Percentiles rank a stretch among this genome's conserved stretches.
Evolutionary conservation across 2,888 invertebrate species (phyloP).

Genomic region (Melieria picta): DNA sequence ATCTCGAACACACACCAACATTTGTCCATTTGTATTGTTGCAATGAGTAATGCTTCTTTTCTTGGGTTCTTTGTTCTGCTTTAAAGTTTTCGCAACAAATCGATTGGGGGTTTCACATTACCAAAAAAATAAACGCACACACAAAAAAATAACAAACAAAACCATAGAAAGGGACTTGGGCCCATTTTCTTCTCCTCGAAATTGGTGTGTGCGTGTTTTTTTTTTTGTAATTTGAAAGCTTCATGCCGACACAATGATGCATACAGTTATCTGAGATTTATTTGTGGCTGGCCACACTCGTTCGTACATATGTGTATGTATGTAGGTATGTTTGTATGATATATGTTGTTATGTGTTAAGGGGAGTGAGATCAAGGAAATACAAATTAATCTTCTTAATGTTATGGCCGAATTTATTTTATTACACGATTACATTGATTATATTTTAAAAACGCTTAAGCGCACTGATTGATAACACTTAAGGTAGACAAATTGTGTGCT

Average conservation of each 20-base stretch:
- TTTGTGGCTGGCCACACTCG: not conserved
- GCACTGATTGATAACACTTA: too few relatives aligned
- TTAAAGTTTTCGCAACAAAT: constrained; percentile 39
- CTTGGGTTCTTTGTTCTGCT: constrained; percentile 33
- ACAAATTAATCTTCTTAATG: constrained; percentile 62
- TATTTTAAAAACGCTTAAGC: constrained; percentile 40
- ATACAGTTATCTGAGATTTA: constrained; percentile 56
- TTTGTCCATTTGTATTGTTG: constrained; percentile 45
- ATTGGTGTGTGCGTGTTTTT: not conserved
- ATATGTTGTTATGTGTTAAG: not conserved
- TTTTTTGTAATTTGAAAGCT: not conserved
- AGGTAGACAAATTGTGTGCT: too few relatives aligned
- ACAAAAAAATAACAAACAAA: constrained; percentile 11
- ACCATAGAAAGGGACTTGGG: not conserved
- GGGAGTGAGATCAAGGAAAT: constrained; percentile 25
- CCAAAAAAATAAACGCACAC: constrained; percentile 41
- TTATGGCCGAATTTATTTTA: constrained; percentile 43
- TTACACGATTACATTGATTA: constrained; percentile 37
- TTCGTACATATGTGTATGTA: not conserved
- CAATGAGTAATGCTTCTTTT: not conserved
- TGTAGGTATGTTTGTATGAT: not conserved
- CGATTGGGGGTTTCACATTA: constrained; percentile 55
- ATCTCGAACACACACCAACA: constrained; percentile 44
- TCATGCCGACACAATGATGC: constrained; percentile 53
- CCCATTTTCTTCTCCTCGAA: not conserved